Evolutionary conservation across 2,888 invertebrate genomes (phyloP), one percentile per base, ranked within the genome.

Genomic region (Drosophila austrosaltans): DNA sequence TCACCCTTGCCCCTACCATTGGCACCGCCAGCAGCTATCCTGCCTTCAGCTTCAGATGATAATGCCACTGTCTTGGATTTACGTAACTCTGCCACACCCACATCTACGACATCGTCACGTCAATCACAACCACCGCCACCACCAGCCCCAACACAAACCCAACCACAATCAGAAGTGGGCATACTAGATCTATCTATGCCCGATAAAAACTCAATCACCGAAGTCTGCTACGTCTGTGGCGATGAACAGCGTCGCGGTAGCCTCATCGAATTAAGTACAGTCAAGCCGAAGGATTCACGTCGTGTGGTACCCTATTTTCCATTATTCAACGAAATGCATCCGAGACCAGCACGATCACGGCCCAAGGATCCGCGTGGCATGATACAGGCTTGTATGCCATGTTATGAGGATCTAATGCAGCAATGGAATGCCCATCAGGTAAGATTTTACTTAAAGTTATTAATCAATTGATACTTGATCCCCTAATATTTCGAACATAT

Each of bases 131-230:
- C 20, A 3, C 64, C 7, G 2, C 59, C 28, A 20, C 53, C 30
- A 12, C 73, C 92, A 93, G 44, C 25, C 22, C 8, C 36, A 36
- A 22, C 57, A 12, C 57, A 57, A 39, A 54, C 58, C 7, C 72
- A 72, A 40, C 61, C 72, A 2, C 59, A 39, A 2, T 25, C 94
- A 53, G 96, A 96, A 86, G 95, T 96, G 44, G 97, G 97, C 91
- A 97, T 97, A 86, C 93, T 97, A 72, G 97, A 97, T 93, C 94
- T 97, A 70, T 97, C 97, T 74, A 97, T 97, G 97, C 97, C 97
- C 10, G 97, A 97, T 93, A 97, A 97, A 93, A 97, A 97, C 93
- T 96, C 97, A 12, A 95, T 96, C 82, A 97, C 97, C 25, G 97
- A 97, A 93, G 97, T 97, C 63, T 97, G 97, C 92, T 97, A 97